Evolutionary conservation across 2,888 invertebrate genomes (phyloP).

Genomic region (Syrphus vitripennis): DNA sequence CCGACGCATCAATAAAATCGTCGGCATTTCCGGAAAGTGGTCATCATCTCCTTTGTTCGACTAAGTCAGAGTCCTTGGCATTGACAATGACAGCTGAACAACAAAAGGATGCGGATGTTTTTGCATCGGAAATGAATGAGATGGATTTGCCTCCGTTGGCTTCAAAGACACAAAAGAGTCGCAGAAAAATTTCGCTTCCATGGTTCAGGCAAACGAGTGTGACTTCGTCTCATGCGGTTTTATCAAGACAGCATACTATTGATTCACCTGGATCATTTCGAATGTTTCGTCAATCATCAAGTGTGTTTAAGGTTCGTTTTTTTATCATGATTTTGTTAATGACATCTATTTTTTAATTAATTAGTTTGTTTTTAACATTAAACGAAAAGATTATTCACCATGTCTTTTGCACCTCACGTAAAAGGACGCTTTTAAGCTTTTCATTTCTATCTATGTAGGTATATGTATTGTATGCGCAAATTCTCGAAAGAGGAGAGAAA

Average conservation of each 20-base stretch:
- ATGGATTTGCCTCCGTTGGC: constrained; percentile 60
- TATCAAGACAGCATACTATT: constrained; percentile 94
- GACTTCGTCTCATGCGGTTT: constrained; percentile 87
- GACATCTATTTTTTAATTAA: neutral
- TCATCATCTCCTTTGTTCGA: constrained; percentile 65
- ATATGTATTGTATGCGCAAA: neutral
- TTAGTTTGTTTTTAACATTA: neutral
- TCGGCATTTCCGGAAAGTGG: constrained; percentile 67
- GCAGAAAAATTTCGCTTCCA: constrained; percentile 93
- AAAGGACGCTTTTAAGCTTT: constrained; percentile 20
- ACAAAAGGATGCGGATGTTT: constrained; percentile 43
- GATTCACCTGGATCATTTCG: constrained; percentile 94
- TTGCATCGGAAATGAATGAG: constrained; percentile 33
- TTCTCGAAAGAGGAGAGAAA: neutral
- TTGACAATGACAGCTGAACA: constrained; percentile 61
- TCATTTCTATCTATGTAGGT: neutral
- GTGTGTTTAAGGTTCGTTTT: constrained; percentile 80
- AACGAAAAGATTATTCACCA: neutral
- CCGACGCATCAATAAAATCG: constrained; percentile 62
- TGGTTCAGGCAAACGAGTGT: constrained; percentile 94
- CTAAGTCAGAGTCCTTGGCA: constrained; percentile 69
- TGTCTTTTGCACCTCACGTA: neutral
- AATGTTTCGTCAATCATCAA: constrained; percentile 85
- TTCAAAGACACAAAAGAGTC: constrained; percentile 85
- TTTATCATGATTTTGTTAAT: neutral